Percentiles rank a stretch among this genome's conserved stretches.
Evolutionary conservation across 1,140 invertebrate genomes (phyloP).

Genomic region (Manduca sexta): DNA sequence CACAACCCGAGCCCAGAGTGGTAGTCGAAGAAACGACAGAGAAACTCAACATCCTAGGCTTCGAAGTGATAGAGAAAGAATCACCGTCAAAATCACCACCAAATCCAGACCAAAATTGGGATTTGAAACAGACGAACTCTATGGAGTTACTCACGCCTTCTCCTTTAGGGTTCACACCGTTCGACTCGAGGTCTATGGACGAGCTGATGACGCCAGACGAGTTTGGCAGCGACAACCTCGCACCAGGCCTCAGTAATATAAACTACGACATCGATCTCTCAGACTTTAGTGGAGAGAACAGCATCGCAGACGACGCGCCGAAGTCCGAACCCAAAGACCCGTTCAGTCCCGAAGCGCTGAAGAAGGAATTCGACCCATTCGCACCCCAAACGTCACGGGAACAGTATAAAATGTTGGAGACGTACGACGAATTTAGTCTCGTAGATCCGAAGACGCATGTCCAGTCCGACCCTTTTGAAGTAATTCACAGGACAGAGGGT

Average conservation of each 20-base stretch:
- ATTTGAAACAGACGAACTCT: constrained; percentile 50
- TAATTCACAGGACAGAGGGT: constrained; percentile 34
- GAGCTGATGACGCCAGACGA: constrained; percentile 76
- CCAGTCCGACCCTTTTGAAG: constrained; percentile 41
- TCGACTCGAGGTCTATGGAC: constrained; percentile 74
- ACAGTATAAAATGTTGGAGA: constrained; percentile 28
- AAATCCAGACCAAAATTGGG: constrained; percentile 38
- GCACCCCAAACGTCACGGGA: constrained; percentile 30
- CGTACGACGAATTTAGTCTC: constrained; percentile 53
- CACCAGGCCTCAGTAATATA: constrained; percentile 77
- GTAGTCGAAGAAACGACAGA: constrained; percentile 5
- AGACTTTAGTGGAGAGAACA: constrained; percentile 80
- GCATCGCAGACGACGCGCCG: constrained; percentile 75
- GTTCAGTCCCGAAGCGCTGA: constrained; percentile 46
- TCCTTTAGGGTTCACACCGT: constrained; percentile 65
- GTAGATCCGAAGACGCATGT: constrained; percentile 27
- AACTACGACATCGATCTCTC: constrained; percentile 84
- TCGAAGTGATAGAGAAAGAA: constrained; percentile 34
- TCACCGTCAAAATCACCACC: constrained; percentile 48
- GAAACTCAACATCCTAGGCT: constrained; percentile 34
- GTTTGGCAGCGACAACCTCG: constrained; percentile 61
- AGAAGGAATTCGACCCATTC: constrained; percentile 44
- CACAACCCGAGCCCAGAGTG: constrained; percentile 7
- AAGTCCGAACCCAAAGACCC: constrained; percentile 43
- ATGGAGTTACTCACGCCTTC: constrained; percentile 73